Evolutionary conservation across 1,140 invertebrate species (phyloP), one percentile per base, ranked within the genome.

Genomic region (Arion vulgaris): DNA sequence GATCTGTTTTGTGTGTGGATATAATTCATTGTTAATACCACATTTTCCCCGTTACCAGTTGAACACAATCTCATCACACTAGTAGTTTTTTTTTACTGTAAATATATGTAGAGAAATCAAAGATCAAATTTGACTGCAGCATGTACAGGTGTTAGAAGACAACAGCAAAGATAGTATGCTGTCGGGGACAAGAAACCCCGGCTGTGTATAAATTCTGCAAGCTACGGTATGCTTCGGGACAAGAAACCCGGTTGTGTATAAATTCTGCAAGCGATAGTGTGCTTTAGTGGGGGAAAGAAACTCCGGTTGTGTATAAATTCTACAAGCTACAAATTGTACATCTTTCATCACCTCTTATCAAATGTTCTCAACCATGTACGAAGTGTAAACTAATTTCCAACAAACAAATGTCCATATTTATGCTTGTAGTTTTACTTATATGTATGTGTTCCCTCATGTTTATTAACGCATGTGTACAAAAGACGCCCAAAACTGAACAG

Each of bases 11-110:
- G 62, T 13, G 62, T 66, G 62, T 34, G 28, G n/a, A 11, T 28
- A 66, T 66, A 4, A 34, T 66, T 32, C 62, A 66, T 66, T 66
- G 62, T 66, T 66, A 32, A 32, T 66, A 66, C 62, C 62, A 66
- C 62, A 5, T 32, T 32, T 7, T 17, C 9, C 32, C 28, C 51
- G 23, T 57, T 23, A 9, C 9, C 51, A 57, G 51, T 57, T 45
- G 41, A 45, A 45, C 41, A 45, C 15, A 45, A 45, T 5, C 41
- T 57, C 51, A 57, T 57, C 51, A 57, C 51, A 11, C 26, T 11
- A 57, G 51, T 26, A 57, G 15, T 57, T 57, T 7, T 57, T 57
- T 7, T 57, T 19, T 57, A 57, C 51, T 57, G 51, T 57, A 57
- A 7, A 57, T 57, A 57, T 26, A 11, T n/a, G 9, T 23, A 26